These are phyloP conservation scores for crab-eating macaque (Macaca fascicularis) DNA, from an alignment of 2,113 vertebrate genomes.

Conservation along the genomic window T2T-MFA8v1.1 NC_088381.1:85424501-85425000, in stretches of 20 bases:
- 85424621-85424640: not conserved
- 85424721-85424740: not conserved
- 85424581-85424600: not conserved
- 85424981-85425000: not conserved
- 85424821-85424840: no score
- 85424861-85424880: not conserved
- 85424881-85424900: not conserved
- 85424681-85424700: not conserved
- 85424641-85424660: not conserved
- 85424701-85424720: not conserved
- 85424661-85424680: not conserved
- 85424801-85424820: not conserved
- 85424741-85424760: not conserved
- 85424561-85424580: not conserved
- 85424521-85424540: not conserved
- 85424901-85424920: not conserved
- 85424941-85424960: not conserved
- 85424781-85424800: not conserved
- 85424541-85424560: not conserved
- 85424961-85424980: not conserved
- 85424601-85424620: not conserved
- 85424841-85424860: not conserved
- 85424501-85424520: not conserved
- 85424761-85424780: not conserved
- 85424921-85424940: not conserved